Evolutionary conservation across 2,888 invertebrate species (phyloP), one percentile per base, ranked within the genome.

Genomic region (Habroteleia sp.): DNA sequence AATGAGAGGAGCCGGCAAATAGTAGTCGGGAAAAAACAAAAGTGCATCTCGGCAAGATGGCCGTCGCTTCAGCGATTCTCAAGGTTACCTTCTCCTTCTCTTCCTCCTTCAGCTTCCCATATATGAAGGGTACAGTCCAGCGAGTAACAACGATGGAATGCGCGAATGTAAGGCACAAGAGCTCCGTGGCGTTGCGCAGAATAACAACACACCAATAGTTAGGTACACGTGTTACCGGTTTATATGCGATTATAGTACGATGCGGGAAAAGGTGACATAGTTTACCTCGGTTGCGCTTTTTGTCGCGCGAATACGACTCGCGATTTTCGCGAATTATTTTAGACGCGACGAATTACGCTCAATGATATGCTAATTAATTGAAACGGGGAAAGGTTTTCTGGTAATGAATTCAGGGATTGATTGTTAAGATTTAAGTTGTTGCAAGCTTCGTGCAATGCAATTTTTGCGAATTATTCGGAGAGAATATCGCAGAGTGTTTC

Each of bases 41-140:
- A 87, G 85, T 86, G 86, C 86, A 86, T 86, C 84, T 84, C 82
- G 80, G 72, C 85, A 87, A 87, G 84, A 87, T 87, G 86, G 87
- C 86, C 84, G 86, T 80, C 83, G 82, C 78, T 78, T 82, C 81
- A 85, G 82, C 82, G 82, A 84, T 81, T 84, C 84, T 85, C 87
- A 87, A 87, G 87, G 87, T 87, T 82, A 78, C 73, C 74, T 76
- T 72, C 76, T 75, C 77, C 77, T 76, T 72, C 75, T 78, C 75
- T 77, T 77, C 74, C 76, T 77, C 71, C 71, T 75, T 58, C 69
- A 62, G 66, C 77, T 79, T 78, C 78, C 77, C 74, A 65, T 76
- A 69, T 76, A 79, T 63, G 77, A 76, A 74, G 76, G 29, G 81
- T 82, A 82, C 81, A 81, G 81, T 80, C 82, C 74, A 66, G 14